phyloP scores from a whole-genome alignment of 1,140 invertebrate genomes.

The Bilobella aurantiaca region DNA sequence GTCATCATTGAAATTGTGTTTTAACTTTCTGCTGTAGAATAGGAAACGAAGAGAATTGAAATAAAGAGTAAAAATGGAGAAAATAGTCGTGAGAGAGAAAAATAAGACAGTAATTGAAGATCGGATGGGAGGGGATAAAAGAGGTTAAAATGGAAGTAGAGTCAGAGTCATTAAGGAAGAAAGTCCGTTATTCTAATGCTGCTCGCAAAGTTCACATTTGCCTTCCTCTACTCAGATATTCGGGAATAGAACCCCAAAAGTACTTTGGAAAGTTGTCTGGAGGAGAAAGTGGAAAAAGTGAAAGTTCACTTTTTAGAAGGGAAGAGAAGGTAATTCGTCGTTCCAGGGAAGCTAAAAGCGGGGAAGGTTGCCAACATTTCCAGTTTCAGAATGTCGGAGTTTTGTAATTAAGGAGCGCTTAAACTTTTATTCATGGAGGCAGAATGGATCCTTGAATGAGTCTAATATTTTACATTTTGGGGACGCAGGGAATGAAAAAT shows the following conservation, averaged over 20 bases:
- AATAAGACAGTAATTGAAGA: slow-evolving; percentile 32
- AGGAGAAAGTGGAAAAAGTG: neutral
- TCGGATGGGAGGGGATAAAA: slow-evolving; percentile 2
- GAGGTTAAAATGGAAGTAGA: neutral
- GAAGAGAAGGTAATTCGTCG: slow-evolving; percentile 14
- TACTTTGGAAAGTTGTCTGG: too few species aligned
- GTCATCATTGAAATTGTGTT: too few species aligned
- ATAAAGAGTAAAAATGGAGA: neutral
- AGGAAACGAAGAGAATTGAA: neutral
- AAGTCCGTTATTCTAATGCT: neutral
- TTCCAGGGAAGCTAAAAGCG: neutral
- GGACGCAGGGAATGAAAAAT: neutral
- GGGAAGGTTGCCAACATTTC: neutral
- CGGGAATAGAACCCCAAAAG: too few species aligned
- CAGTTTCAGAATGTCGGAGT: neutral
- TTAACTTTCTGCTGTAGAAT: too few species aligned
- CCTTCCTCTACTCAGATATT: too few species aligned
- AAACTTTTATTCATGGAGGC: slow-evolving; percentile 27
- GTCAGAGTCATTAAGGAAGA: neutral
- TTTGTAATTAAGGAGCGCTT: slow-evolving; percentile 26
- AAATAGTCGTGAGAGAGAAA: slow-evolving; percentile 4
- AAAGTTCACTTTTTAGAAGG: slow-evolving; percentile 11
- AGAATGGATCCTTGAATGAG: slow-evolving; percentile 7
- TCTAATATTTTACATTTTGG: slow-evolving; percentile 6
- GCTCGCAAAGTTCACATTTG: too few species aligned